Conservation (phyloP, 2,888 invertebrate genomes). For the Gymnoscelis rufifasciata region DNA sequence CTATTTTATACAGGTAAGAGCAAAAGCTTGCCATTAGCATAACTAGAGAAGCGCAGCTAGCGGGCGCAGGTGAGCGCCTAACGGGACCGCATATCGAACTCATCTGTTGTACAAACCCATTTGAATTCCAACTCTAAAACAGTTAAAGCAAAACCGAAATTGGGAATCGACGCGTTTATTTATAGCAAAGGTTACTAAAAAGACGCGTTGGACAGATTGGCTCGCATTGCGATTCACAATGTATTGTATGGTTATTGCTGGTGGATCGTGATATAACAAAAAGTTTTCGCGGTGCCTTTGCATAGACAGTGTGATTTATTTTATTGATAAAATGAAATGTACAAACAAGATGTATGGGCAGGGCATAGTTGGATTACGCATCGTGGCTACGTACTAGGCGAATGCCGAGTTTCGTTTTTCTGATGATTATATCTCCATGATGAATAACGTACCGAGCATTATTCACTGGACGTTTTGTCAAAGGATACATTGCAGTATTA, state of each 20-base stretch:
- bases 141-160: slow-evolving; percentile 43
- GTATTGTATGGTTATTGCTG: slow-evolving; percentile 60
- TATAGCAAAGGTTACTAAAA: slow-evolving; percentile 50
- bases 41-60: slow-evolving; percentile 65
- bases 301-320: slow-evolving; percentile 48
- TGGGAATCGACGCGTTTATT: slow-evolving; percentile 39
- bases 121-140: slow-evolving; percentile 52
- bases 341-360: slow-evolving; percentile 52
- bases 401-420: slow-evolving; percentile 30
- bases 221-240: slow-evolving; percentile 53
- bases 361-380: slow-evolving; percentile 40
- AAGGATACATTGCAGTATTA: slow-evolving; percentile 13
- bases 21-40: slow-evolving; percentile 68
- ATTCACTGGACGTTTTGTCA: slow-evolving; percentile 26
- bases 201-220: slow-evolving; percentile 63
- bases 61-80: slow-evolving; percentile 71
- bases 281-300: slow-evolving; percentile 45
- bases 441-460: slow-evolving; percentile 26
- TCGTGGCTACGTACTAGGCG: slow-evolving; percentile 32
- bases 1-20: slow-evolving; percentile 42
- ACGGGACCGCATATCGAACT: slow-evolving; percentile 65
- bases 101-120: slow-evolving; percentile 47
- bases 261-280: slow-evolving; percentile 52
- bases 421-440: slow-evolving; percentile 29
- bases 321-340: slow-evolving; percentile 51